phyloP scores from a whole-genome alignment of 2,113 vertebrate species.

The Psephotus haematonotus region DNA sequence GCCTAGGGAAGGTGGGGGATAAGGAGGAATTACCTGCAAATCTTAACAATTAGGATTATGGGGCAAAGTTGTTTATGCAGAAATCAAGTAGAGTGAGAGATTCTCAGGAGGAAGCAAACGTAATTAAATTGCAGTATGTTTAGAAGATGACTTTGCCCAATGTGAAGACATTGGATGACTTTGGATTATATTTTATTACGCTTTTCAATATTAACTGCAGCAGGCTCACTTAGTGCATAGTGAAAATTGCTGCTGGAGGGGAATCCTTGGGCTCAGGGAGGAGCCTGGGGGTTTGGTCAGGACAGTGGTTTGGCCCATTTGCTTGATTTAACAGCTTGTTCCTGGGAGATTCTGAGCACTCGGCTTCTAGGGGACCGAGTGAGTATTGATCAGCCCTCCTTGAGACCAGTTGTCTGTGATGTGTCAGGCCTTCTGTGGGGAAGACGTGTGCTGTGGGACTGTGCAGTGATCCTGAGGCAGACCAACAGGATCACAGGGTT shows the following conservation, averaged over 20 bases:
- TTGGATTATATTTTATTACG: neutral
- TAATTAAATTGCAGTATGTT: neutral
- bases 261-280: neutral
- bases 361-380: neutral
- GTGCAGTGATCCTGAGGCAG: neutral
- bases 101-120: neutral
- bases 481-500: neutral
- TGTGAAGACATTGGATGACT: slow-evolving; percentile 51
- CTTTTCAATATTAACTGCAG: neutral
- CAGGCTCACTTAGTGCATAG: neutral
- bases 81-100: neutral
- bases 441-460: neutral
- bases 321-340: neutral
- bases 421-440: fast-evolving
- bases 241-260: slow-evolving; percentile 33
- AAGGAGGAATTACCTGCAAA: slow-evolving; percentile 14
- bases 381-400: neutral
- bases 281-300: neutral
- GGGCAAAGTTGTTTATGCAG: neutral
- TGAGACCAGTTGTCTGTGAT: neutral
- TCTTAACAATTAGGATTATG: slow-evolving; percentile 6
- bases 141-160: neutral
- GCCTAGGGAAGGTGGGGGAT: slow-evolving; percentile 60
- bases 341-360: neutral
- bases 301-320: neutral